Evolutionary conservation across 2,888 invertebrate species (phyloP).

Genomic region (Xanthorhoe spadicearia): DNA sequence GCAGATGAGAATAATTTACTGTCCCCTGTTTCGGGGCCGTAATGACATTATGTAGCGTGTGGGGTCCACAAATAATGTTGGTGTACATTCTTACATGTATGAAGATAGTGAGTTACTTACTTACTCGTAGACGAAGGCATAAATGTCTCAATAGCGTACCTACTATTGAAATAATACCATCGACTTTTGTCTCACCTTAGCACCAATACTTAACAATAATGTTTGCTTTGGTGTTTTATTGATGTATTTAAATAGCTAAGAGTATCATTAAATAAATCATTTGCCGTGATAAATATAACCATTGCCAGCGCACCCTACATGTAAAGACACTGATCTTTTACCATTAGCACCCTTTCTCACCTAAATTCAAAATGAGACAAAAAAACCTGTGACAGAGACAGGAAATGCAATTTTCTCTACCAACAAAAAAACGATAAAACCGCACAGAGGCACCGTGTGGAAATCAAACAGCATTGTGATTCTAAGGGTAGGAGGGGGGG

Average conservation of each 20-base stretch:
- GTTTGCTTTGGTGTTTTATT: not conserved
- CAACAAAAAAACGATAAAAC: conserved; percentile 42
- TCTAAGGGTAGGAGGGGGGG: conserved; percentile 31
- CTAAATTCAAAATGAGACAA: conserved; percentile 26
- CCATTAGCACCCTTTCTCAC: conserved; percentile 30
- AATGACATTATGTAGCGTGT: conserved; percentile 46
- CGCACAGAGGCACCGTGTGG: conserved; percentile 41
- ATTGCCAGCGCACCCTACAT: conserved; percentile 14
- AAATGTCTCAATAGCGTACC: no score
- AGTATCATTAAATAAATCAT: not conserved
- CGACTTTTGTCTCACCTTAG: no score
- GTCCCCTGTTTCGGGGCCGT: conserved; percentile 44
- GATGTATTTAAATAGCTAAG: not conserved
- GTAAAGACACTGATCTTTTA: conserved; percentile 14
- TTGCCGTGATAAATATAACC: not conserved
- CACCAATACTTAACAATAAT: no score
- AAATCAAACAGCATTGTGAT: conserved; percentile 52
- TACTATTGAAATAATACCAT: no score
- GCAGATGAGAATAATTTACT: conserved; percentile 47
- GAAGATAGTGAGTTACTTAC: not conserved
- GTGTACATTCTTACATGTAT: conserved; percentile 14
- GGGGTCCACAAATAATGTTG: conserved; percentile 40
- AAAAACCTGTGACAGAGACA: conserved; percentile 24
- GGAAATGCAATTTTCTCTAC: conserved; percentile 32
- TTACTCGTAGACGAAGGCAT: no score